Evolutionary conservation across 2,113 vertebrate genomes (phyloP).

Genomic region (Coptodon bakossiorum): DNA sequence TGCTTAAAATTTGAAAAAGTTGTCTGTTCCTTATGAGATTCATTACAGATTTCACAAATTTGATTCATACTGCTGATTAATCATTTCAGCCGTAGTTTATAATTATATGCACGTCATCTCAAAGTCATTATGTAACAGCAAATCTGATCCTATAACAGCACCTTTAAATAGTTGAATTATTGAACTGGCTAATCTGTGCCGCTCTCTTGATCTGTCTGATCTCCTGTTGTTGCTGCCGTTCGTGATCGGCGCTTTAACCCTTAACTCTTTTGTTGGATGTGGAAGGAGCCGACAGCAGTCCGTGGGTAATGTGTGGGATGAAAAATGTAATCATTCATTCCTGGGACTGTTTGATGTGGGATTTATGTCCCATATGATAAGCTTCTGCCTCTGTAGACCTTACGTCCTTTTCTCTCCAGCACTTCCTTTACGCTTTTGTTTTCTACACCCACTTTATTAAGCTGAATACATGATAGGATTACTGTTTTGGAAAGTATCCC

Average conservation of each 20-base stretch:
- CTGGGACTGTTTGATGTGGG: constrained; percentile 14
- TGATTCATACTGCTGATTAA: neutral
- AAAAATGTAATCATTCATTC: constrained; percentile 44
- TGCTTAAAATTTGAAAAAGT: neutral
- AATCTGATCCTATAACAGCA: constrained; percentile 18
- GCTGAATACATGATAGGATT: constrained; percentile 18
- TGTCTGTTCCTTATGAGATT: neutral
- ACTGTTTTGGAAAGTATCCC: neutral
- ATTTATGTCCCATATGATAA: constrained; percentile 34
- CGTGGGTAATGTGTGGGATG: constrained; percentile 6
- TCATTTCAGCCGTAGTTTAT: neutral
- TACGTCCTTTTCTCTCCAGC: neutral
- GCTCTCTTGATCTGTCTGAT: constrained; percentile 4
- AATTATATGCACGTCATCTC: neutral
- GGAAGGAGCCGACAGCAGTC: neutral
- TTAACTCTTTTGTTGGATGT: neutral
- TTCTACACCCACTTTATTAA: constrained; percentile 39
- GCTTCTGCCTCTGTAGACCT: neutral
- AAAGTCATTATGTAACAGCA: neutral
- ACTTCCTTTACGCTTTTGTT: constrained; percentile 5
- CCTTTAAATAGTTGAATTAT: constrained; percentile 42
- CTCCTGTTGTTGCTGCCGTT: constrained; percentile 2
- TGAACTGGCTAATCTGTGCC: constrained; percentile 33
- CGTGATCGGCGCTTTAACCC: constrained; percentile 38
- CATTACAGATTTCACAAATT: neutral